Percentiles rank a stretch among this genome's conserved stretches.
Conservation (phyloP, 2,113 vertebrate genomes). For the Lycocorax pyrrhopterus region DNA sequence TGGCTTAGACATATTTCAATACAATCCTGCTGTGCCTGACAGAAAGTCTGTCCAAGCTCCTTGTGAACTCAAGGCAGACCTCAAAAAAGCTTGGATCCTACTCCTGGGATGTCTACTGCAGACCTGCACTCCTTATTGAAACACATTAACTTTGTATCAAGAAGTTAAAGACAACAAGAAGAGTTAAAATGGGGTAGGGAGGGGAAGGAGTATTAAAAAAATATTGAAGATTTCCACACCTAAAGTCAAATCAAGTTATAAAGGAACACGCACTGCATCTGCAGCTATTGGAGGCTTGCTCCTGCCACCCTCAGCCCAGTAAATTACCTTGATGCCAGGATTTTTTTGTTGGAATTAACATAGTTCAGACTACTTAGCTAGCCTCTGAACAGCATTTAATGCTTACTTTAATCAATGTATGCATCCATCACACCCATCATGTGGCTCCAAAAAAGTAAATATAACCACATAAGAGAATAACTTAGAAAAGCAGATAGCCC, state of each 20-base stretch:
- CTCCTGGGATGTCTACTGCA: not conserved
- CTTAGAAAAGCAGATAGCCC: not conserved
- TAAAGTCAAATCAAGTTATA: not conserved
- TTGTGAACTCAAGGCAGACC: not conserved
- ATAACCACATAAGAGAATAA: not conserved
- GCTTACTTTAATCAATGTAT: not conserved
- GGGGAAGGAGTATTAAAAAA: not conserved
- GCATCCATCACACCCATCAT: not conserved
- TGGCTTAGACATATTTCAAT: not conserved
- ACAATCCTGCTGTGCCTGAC: not conserved
- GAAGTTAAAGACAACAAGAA: not conserved
- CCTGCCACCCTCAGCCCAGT: not conserved
- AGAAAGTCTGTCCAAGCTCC: not conserved
- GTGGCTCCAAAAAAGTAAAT: not conserved
- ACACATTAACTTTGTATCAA: not conserved
- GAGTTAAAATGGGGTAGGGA: not conserved
- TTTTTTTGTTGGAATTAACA: not conserved
- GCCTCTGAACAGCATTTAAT: not conserved
- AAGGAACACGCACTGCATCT: not conserved
- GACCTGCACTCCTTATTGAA: not conserved
- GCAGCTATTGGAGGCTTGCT: not conserved
- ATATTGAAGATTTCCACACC: not conserved
- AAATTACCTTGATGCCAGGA: not conserved
- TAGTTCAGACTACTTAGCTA: not conserved
- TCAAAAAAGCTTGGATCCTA: not conserved